Evolutionary conservation across 1,140 invertebrate species (phyloP).

Genomic region (Aphelenchoides besseyi): DNA sequence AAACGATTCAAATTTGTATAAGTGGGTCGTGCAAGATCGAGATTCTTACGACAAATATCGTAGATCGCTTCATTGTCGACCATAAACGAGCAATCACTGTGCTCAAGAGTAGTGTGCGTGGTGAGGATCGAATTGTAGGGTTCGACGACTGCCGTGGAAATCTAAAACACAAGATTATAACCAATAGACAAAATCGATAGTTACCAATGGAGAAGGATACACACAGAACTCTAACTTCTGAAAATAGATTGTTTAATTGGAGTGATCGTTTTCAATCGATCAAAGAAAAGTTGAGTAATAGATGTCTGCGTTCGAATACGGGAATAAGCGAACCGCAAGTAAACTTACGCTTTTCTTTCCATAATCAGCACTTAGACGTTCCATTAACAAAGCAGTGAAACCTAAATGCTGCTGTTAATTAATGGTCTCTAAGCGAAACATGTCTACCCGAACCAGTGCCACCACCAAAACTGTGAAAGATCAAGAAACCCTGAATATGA

Average conservation of each 20-base stretch:
- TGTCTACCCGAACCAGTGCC: conserved; percentile 82
- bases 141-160: conserved; percentile 64
- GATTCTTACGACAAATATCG: conserved; percentile 81
- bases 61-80: conserved; percentile 82
- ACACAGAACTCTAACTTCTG: conserved; percentile 74
- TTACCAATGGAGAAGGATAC: conserved; percentile 77
- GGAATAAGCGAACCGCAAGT: too few relatives aligned
- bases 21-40: conserved; percentile 78
- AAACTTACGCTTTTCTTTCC: conserved; percentile 71
- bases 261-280: too few relatives aligned
- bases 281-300: too few relatives aligned
- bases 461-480: conserved; percentile 85
- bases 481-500: conserved; percentile 76
- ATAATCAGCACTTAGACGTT: conserved; percentile 79
- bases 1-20: conserved; percentile 70
- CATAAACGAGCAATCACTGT: conserved; percentile 64
- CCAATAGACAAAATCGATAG: too few relatives aligned
- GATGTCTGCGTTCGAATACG: too few relatives aligned
- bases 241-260: conserved; percentile 79
- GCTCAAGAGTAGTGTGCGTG: conserved; percentile 70
- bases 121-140: conserved; percentile 66
- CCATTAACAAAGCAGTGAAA: conserved; percentile 82
- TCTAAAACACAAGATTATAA: background rate
- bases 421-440: too few relatives aligned
- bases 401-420: too few relatives aligned